These are phyloP conservation scores for Pseudochirops corinnae DNA, from an alignment of 2,797 vertebrate genomes.

Conservation along the genomic window DNA sequence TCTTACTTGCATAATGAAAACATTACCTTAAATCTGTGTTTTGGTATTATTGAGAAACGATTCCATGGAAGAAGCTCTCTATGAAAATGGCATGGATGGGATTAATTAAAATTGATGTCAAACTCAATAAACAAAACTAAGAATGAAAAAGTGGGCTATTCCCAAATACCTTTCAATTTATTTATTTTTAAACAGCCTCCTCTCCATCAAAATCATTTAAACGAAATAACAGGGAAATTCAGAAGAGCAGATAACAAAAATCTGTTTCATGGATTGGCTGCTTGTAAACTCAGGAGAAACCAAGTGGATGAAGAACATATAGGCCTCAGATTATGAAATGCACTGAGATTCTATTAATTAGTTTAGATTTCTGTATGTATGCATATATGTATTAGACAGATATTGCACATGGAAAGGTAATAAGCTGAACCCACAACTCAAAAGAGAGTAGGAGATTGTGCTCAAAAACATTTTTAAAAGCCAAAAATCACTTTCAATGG, in stretches of 20 bases:
- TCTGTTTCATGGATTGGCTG: not conserved
- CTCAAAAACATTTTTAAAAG: not conserved
- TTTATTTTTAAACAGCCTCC: no score
- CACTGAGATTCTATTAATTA: not conserved
- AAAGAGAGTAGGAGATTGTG: not conserved
- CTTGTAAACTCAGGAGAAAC: not conserved
- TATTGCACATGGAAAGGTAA: not conserved
- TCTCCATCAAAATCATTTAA: not conserved
- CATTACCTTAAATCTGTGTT: not conserved
- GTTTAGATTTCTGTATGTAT: not conserved
- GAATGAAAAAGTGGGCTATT: not conserved
- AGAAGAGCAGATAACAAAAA: not conserved
- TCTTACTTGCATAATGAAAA: not conserved
- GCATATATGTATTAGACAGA: not conserved
- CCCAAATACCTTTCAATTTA: not conserved
- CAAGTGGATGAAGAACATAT: not conserved
- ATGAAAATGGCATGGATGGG: not conserved
- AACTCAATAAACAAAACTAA: not conserved
- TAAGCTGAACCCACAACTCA: not conserved
- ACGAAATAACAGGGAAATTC: not conserved
- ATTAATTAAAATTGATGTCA: not conserved
- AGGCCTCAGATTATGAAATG: not conserved
- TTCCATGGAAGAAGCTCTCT: not conserved
- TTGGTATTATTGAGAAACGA: not conserved
- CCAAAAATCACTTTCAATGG: not conserved